Base-by-base conservation (phyloP, 2,797 vertebrate genomes). In the Cryptoprocta ferox region DNA sequence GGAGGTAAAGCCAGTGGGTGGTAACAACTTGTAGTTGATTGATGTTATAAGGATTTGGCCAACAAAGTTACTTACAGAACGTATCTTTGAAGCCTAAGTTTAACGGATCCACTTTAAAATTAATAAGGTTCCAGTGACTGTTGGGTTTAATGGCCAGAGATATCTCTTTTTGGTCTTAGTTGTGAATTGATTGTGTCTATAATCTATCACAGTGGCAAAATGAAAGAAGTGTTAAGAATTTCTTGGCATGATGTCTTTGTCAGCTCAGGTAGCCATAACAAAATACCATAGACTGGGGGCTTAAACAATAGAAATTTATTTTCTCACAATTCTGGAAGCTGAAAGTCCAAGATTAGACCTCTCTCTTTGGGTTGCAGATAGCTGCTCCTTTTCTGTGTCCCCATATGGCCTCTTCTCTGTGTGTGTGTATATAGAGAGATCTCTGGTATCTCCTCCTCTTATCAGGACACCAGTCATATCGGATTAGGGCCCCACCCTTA, bases 201-300 rank as follows among this genome's bases (percentile, higher is more conserved):
- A 61, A 78, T 81, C 28, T 78, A 32, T 28, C 76, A 53, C 32
- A 48, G 73, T 93, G 76, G 32, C 50, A 82, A 79, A 82, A 85
- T 80, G 28, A 78, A 87, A 39, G 66, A 86, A 75, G 21, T 78
- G 26, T 85, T 93, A 83, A 93, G 93, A 88, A 63, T 78, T 63
- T 53, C 39, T 45, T 76, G 81, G 26, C 14, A 4, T 70, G n/a
- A 19, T 61, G 10, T 80, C 35, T 71, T 79, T 53, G 28, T 53
- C 35, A 59, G 15, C n/a, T 63, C 32, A 24, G 39, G 24, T 39
- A 50, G n/a, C n/a, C 63, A 42, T 76, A 63, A 83, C 42, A 96
- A 65, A 79, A 79, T 71, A n/a, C 45, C 45, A 30, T 21, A 79
- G 18, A 71, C 45, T 76, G 39, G 21, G 48, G 30, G 9, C 68